Evolutionary conservation across 2,113 vertebrate species (phyloP), one percentile per base, ranked within the genome.

Genomic region (Riparia riparia): DNA sequence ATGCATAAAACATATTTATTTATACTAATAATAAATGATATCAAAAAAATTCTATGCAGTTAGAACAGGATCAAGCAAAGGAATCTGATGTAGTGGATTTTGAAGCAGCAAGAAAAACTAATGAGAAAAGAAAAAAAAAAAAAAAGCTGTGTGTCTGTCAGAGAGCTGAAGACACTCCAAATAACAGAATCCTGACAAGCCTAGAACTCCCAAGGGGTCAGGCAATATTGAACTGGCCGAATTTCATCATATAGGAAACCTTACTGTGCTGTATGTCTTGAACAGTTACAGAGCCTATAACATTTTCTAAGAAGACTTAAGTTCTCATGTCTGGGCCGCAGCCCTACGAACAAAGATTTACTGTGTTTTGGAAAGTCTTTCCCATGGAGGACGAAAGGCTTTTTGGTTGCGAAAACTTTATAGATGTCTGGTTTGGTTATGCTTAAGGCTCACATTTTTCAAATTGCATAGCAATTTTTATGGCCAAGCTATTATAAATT

Each of bases 381-480:
- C 82, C 79, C 85, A 90, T 42, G 41, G 17, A 80, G 39, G 10
- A 82, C 2, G 5, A 94, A 80, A 92, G 28, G 19, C 32, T 56
- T 93, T 88, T 80, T 64, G 32, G 5, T 76, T 81, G 21, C 68
- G 79, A 66, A 88, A 91, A 56, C 12, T 54, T 63, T 60, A 17
- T 26, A 88, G 50, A 77, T 74, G 56, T 81, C 76, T 56, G 5
- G 32, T 74, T 92, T 56, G 41, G 79, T 88, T 94, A 92, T 29
- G 79, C 68, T 90, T 90, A 73, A 82, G 47, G 71, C 34, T 88
- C 71, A 44, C 39, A 76, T 37, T 82, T 93, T 94, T 77, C 42
- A 86, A 86, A 95, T 85, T 94, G 63, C 85, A 88, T 34, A 81
- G 80, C 76, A 83, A 86, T 86, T 94, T 94, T 81, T 93, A 93